Percentiles rank a stretch among this genome's conserved stretches.
Evolutionary conservation across 1,140 invertebrate species (phyloP).

Genomic region (Lepeophtheirus salmonis): DNA sequence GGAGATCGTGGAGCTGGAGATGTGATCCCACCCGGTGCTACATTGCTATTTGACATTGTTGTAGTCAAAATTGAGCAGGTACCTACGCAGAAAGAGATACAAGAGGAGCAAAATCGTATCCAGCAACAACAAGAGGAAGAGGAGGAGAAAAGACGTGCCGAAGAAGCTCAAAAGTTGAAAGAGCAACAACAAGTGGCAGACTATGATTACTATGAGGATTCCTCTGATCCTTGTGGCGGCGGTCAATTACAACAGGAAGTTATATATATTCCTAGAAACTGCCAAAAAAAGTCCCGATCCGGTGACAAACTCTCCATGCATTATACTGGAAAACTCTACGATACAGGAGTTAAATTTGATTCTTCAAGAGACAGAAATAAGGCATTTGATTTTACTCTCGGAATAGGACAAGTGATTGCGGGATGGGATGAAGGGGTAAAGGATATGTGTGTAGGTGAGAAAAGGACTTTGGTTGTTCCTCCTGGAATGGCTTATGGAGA

Average conservation of each 20-base stretch:
- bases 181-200: neutral
- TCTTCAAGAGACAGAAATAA: slow-evolving; percentile 26
- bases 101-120: neutral
- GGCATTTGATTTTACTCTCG: slow-evolving; percentile 30
- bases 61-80: slow-evolving; percentile 24
- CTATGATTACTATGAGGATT: slow-evolving; percentile 6
- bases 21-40: slow-evolving; percentile 26
- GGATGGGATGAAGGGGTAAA: slow-evolving; percentile 80
- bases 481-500: slow-evolving; percentile 74
- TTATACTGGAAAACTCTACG: slow-evolving; percentile 26
- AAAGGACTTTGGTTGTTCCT: slow-evolving; percentile 70
- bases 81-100: slow-evolving; percentile 23
- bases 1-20: slow-evolving; percentile 29
- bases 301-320: slow-evolving; percentile 26
- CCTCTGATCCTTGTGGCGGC: neutral
- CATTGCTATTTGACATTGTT: slow-evolving; percentile 26
- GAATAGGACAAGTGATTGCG: slow-evolving; percentile 27
- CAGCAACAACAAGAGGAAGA: slow-evolving; percentile 10
- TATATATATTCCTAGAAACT: slow-evolving; percentile 19
- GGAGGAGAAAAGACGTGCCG: no score
- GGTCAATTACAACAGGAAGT: slow-evolving; percentile 18
- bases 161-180: neutral
- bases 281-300: slow-evolving; percentile 19
- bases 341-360: slow-evolving; percentile 27
- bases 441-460: slow-evolving; percentile 87